A percentile compares a stretch with the other conserved stretches of the same genome.
Conservation (phyloP, 2,113 vertebrate genomes). For the Hemichromis elongatus region DNA sequence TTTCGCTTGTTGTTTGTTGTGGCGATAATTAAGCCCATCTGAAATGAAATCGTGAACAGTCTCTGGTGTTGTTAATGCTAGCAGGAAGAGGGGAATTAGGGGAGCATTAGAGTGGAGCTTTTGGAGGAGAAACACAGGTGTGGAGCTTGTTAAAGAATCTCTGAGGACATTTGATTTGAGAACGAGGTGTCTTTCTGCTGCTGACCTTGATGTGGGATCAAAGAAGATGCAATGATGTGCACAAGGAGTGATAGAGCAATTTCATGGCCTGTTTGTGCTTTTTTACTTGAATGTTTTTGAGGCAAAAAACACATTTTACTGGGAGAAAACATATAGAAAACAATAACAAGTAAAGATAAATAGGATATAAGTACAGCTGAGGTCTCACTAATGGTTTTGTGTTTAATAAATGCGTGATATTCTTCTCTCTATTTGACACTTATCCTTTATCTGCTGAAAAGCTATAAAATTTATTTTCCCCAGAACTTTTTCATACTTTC, state of each 20-base stretch:
- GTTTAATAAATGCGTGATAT: neutral
- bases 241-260: neutral
- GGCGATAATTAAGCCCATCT: conserved; percentile 9
- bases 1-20: neutral
- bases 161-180: neutral
- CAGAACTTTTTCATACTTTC: neutral
- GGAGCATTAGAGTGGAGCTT: neutral
- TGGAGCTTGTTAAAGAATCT: conserved; percentile 15
- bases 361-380: neutral
- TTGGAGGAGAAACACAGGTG: neutral
- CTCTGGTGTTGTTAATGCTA: neutral
- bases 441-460: neutral
- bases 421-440: neutral
- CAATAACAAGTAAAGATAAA: neutral
- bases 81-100: neutral
- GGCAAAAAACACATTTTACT: neutral
- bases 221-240: neutral
- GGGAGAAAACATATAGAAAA: neutral
- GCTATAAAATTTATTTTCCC: neutral
- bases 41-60: neutral
- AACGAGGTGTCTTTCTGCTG: neutral
- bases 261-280: neutral
- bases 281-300: neutral
- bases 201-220: neutral
- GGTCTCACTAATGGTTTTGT: neutral